Base-by-base conservation (phyloP, 2,797 vertebrate genomes). In the Podarcis siculus region DNA sequence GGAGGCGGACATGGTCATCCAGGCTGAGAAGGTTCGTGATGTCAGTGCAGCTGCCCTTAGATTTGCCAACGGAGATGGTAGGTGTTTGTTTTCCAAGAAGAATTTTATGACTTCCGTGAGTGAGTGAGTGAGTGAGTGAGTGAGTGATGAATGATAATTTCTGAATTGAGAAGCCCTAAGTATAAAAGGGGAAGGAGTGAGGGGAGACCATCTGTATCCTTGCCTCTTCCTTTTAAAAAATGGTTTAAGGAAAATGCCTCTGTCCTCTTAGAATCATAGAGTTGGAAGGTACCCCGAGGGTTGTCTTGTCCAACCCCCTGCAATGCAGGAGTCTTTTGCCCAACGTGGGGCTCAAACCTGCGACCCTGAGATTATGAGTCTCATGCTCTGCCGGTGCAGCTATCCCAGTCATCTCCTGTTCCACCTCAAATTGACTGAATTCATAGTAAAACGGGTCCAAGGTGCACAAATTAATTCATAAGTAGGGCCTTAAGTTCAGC, bases 1-100 rank as follows among this genome's bases (percentile, higher is more conserved):
- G 92, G 99, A 99, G 93, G 97, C 98, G 0, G 99, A 99, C 96
- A 98, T 99, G 17, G 97, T 97, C 8, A 92, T 98, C 93, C 99
- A 99, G 95, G 98, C 97, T 1, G 98, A 99, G 75, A 98, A 98
- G 94, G 98, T 98, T 1, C 97, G 95, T 67, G 96, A 92, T 21
- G 95, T 98, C 95, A 98, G 97, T 0, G 39, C 96, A 0, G 97
- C 98, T 0, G 98, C 98, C 5, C 97, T 98, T n/a, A 96, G 97
- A 89, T 99, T 99, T 3, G 97, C 98, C 0, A 97, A 98, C 0
- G 95, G 97, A 35, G 98, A 99, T 77, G 98, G 99, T 99, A 93
- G 96, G 98, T 93, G 1, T 76, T 81, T 23, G 39, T 61, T 64
- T 64, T 64, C 27, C 25, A 27, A 75, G 42, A n/a, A 79, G 32